phyloP scores from a whole-genome alignment of 2,888 invertebrate genomes.

The Autographa gamma region DNA sequence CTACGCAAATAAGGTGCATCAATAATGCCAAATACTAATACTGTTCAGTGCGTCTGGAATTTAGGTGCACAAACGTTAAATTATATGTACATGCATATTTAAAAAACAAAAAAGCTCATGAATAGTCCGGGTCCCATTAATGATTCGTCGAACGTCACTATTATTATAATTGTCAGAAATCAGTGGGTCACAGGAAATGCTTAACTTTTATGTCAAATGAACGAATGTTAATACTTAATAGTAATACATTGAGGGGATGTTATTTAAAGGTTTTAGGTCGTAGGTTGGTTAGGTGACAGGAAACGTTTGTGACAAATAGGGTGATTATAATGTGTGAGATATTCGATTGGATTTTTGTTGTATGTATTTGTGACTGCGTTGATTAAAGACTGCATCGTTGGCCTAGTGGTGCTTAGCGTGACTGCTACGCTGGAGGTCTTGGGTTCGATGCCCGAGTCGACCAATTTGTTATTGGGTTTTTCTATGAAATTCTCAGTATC shows the following conservation, averaged over 20 bases:
- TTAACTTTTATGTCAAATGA: constrained; percentile 60
- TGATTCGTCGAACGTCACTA: constrained; percentile 22
- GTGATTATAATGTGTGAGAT: neutral
- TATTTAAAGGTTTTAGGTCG: constrained; percentile 31
- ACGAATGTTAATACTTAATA: constrained; percentile 51
- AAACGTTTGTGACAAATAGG: constrained; percentile 24
- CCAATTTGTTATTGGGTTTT: too few relatives aligned
- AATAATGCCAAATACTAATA: too few relatives aligned
- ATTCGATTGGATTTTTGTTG: neutral
- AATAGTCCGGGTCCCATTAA: constrained; percentile 11
- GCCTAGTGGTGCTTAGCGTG: too few relatives aligned
- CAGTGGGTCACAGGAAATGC: constrained; percentile 53
- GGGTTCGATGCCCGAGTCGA: too few relatives aligned
- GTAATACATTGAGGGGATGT: constrained; percentile 28
- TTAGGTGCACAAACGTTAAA: neutral
- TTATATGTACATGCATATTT: neutral
- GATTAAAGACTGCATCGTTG: too few relatives aligned
- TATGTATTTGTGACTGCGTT: neutral
- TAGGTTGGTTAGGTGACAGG: constrained; percentile 32
- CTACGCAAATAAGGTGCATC: too few relatives aligned
- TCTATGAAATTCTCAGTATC: too few relatives aligned
- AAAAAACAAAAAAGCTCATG: neutral
- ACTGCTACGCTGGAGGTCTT: too few relatives aligned
- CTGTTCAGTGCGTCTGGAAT: too few relatives aligned
- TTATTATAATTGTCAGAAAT: constrained; percentile 46